Percentiles rank a stretch among this genome's conserved stretches.
Evolutionary conservation across 1,140 invertebrate genomes (phyloP).

Genomic region (Panulirus ornatus): DNA sequence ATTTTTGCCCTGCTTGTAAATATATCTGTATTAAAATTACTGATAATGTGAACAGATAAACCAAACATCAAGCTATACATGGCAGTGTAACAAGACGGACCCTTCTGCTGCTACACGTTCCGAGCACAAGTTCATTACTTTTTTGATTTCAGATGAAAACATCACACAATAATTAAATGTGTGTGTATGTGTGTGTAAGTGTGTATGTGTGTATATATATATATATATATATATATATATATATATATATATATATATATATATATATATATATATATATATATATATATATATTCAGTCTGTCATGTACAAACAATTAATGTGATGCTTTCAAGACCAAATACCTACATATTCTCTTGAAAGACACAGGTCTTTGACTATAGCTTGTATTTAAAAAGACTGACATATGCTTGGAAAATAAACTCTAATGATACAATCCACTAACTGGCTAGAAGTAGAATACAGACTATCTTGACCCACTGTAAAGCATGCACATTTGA

Average conservation of each 20-base stretch:
- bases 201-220: too few relatives aligned
- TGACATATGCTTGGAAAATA: slow-evolving; percentile 17
- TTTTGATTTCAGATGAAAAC: slow-evolving; percentile 38
- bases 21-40: background rate
- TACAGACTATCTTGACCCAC: background rate
- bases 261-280: too few relatives aligned
- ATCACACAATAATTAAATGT: slow-evolving; percentile 1
- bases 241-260: too few relatives aligned
- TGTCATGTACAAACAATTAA: slow-evolving; percentile 3
- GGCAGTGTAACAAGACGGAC: slow-evolving; percentile 58
- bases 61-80: slow-evolving; percentile 43
- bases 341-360: slow-evolving; percentile 3
- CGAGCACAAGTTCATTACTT: slow-evolving; percentile 6
- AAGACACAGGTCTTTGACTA: slow-evolving; percentile 21
- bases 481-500: slow-evolving; percentile 1
- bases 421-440: slow-evolving; percentile 1
- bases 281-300: background rate
- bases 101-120: slow-evolving; percentile 35
- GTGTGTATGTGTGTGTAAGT: too few relatives aligned
- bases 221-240: too few relatives aligned
- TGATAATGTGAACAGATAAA: slow-evolving; percentile 24
- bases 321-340: slow-evolving; percentile 15
- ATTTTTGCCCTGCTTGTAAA: background rate
- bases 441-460: slow-evolving; percentile 4
- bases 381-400: slow-evolving; percentile 10